Percentiles rank a stretch among this genome's conserved stretches.
Evolutionary conservation across 2,888 invertebrate genomes (phyloP).

Genomic region (Ischnus inquisitorius): DNA sequence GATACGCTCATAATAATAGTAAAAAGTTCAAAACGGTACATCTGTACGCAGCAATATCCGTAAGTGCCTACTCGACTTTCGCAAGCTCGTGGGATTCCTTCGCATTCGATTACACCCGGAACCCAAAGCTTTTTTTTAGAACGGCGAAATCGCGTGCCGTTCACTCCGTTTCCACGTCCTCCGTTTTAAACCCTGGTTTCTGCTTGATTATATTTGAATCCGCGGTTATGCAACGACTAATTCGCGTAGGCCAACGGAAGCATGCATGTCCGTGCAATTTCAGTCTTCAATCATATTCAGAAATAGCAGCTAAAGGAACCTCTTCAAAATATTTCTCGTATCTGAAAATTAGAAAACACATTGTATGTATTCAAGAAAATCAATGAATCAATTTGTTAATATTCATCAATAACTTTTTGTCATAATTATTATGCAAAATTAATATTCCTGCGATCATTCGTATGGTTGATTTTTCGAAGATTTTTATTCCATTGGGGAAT

Average conservation of each 20-base stretch:
- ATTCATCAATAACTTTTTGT: too few relatives aligned
- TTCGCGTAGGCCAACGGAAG: background rate
- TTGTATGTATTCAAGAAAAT: too few relatives aligned
- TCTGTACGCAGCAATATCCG: conserved; percentile 19
- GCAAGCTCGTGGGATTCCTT: conserved; percentile 35
- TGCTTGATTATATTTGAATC: background rate
- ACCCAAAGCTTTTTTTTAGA: conserved; percentile 1
- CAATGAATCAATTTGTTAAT: too few relatives aligned
- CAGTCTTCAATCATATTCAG: background rate
- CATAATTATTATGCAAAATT: too few relatives aligned
- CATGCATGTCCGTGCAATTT: background rate
- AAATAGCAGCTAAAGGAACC: too few relatives aligned
- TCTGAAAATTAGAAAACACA: background rate
- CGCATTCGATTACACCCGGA: conserved; percentile 26
- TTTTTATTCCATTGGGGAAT: too few relatives aligned
- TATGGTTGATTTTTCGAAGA: too few relatives aligned
- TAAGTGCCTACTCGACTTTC: conserved; percentile 38
- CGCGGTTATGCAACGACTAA: background rate
- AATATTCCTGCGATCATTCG: too few relatives aligned
- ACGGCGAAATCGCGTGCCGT: conserved; percentile 1
- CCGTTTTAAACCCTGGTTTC: conserved; percentile 9
- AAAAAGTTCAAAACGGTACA: conserved; percentile 6
- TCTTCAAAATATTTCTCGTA: too few relatives aligned
- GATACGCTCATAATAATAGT: background rate
- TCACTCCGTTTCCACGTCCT: conserved; percentile 9